These are phyloP conservation scores for Heliangelus exortis DNA, from an alignment of 2,797 vertebrate genomes.

Conservation along the genomic window DNA sequence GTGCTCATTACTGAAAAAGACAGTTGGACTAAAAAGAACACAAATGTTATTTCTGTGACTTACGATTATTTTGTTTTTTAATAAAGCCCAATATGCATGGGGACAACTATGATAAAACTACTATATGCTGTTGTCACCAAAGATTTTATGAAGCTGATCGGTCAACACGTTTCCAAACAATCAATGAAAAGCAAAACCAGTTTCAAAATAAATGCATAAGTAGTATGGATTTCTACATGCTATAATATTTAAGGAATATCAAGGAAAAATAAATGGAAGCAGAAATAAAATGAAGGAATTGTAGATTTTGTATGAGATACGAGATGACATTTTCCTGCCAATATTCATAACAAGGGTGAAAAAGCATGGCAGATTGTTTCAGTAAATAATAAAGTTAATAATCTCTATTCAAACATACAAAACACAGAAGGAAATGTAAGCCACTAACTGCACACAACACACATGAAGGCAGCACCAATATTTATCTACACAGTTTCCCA, in stretches of 20 bases:
- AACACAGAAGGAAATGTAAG: neutral
- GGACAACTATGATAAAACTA: neutral
- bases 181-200: neutral
- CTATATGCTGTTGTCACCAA: neutral
- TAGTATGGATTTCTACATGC: neutral
- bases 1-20: neutral
- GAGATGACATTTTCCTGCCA: conserved; percentile 46
- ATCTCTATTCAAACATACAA: neutral
- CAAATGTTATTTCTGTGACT: neutral
- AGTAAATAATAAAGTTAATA: neutral
- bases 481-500: neutral
- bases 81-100: neutral
- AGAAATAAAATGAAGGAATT: conserved; percentile 24
- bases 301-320: conserved; percentile 15
- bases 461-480: neutral
- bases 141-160: neutral
- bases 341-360: neutral
- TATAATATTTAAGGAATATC: neutral
- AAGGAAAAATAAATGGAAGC: neutral
- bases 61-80: neutral
- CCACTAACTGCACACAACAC: neutral
- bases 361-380: conserved; percentile 20
- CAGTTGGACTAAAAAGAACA: neutral
- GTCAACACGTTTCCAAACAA: neutral
- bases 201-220: neutral